phyloP scores from a whole-genome alignment of 2,797 vertebrate species.

The Acanthurus lineatus region DNA sequence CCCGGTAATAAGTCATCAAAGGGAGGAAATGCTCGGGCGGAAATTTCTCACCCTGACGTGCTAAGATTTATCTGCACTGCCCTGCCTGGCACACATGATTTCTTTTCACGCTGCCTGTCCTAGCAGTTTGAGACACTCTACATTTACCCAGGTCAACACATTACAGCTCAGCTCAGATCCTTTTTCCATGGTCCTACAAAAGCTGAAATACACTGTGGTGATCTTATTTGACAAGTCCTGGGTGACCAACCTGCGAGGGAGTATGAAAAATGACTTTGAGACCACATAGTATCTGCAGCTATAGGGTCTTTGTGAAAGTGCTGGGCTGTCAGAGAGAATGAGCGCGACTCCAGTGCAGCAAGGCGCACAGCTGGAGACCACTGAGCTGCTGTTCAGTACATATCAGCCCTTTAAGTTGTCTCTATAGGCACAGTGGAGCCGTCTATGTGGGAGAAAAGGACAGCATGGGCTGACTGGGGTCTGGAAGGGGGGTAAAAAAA shows the following conservation, averaged over 20 bases:
- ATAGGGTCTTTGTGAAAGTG: conserved; percentile 51
- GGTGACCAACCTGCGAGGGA: conserved; percentile 67
- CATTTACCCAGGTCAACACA: conserved; percentile 64
- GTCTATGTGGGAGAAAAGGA: conserved; percentile 26
- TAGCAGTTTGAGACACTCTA: conserved; percentile 55
- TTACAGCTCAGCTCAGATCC: conserved; percentile 64
- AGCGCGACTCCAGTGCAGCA: conserved; percentile 23
- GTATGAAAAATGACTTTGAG: conserved; percentile 63
- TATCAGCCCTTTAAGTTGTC: conserved; percentile 38
- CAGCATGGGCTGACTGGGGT: neutral
- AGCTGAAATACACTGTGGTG: conserved; percentile 57
- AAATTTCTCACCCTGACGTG: conserved; percentile 42
- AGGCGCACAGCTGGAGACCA: conserved; percentile 39
- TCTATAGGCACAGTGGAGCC: conserved; percentile 51
- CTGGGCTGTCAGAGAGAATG: conserved; percentile 56
- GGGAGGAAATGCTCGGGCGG: conserved; percentile 34
- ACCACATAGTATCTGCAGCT: conserved; percentile 52
- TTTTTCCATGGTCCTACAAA: conserved; percentile 51
- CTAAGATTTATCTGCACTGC: conserved; percentile 56
- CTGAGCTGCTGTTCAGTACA: conserved; percentile 41
- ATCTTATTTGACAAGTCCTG: conserved; percentile 77
- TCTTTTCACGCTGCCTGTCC: conserved; percentile 56
- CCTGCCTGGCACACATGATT: conserved; percentile 48
- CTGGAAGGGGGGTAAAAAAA: conserved; percentile 1
- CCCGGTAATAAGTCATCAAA: conserved; percentile 60